These are phyloP conservation scores for Pycnomerus fuliginosus DNA, from an alignment of 2,888 invertebrate genomes.

Conservation along the genomic window DNA sequence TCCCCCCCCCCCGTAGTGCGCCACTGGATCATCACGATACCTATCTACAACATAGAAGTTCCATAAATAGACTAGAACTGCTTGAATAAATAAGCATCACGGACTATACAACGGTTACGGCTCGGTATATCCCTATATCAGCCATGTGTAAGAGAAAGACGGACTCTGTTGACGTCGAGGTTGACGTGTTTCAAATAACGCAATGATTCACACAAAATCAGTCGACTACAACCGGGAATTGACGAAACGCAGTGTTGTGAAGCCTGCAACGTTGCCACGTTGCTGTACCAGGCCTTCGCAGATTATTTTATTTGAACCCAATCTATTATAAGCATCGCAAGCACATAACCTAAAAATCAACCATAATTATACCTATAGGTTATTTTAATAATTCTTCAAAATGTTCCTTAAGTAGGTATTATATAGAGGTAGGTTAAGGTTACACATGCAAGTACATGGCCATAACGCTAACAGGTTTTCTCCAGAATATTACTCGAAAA, in stretches of 20 bases:
- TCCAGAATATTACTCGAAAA: background rate
- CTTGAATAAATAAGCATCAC: too few relatives aligned
- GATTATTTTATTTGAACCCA: background rate
- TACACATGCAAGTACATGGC: background rate
- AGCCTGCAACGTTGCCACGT: slow-evolving; percentile 8
- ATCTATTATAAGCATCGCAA: background rate
- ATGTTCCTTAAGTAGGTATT: too few relatives aligned
- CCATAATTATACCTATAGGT: background rate
- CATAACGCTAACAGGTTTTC: background rate
- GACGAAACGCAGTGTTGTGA: slow-evolving; percentile 12
- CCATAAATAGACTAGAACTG: slow-evolving; percentile 16
- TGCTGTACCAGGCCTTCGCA: background rate
- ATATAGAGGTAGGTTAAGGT: too few relatives aligned
- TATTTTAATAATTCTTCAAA: background rate
- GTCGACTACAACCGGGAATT: slow-evolving; percentile 17
- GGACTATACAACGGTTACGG: background rate
- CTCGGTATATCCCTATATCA: too few relatives aligned
- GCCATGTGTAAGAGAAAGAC: slow-evolving; percentile 9
- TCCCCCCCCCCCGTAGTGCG: too few relatives aligned
- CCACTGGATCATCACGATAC: too few relatives aligned
- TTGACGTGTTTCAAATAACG: slow-evolving; percentile 7
- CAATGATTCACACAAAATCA: slow-evolving; percentile 23
- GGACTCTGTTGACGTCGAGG: slow-evolving; percentile 8
- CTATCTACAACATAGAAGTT: slow-evolving; percentile 13
- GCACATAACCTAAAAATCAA: background rate